Conservation (phyloP, 2,888 invertebrate species). For the Pogonocherus hispidulus region DNA sequence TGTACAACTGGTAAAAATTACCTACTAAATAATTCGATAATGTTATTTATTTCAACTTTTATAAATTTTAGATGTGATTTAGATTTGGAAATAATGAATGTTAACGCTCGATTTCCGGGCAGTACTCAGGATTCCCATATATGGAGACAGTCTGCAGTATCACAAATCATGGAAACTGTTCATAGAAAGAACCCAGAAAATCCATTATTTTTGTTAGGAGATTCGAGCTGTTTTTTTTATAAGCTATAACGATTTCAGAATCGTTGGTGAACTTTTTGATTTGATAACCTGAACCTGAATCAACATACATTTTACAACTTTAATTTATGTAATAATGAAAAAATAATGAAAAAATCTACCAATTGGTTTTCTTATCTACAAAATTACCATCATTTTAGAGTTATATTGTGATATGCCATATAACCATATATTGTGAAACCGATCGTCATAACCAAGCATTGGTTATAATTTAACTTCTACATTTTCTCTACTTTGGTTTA, state of each 20-base stretch:
- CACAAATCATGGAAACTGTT: constrained; percentile 4
- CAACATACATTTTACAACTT: too few relatives aligned
- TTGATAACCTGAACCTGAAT: background rate
- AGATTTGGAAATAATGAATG: constrained; percentile 31
- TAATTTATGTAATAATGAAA: too few relatives aligned
- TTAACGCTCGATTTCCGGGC: constrained; percentile 35
- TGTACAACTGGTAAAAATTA: background rate
- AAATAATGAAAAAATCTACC: too few relatives aligned
- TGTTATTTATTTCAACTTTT: background rate
- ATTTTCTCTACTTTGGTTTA: background rate
- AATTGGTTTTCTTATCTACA: too few relatives aligned
- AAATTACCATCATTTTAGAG: too few relatives aligned
- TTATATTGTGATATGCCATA: too few relatives aligned
- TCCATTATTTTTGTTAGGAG: background rate
- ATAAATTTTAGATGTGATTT: constrained; percentile 29
- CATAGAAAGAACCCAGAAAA: background rate
- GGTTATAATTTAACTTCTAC: too few relatives aligned
- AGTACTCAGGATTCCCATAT: constrained; percentile 31
- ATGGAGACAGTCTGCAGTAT: constrained; percentile 23
- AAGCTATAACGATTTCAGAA: background rate
- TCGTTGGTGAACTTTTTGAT: background rate
- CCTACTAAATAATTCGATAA: background rate
- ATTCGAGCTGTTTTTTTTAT: background rate
- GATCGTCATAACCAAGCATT: too few relatives aligned
- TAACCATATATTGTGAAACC: too few relatives aligned